Evolutionary conservation across 2,888 invertebrate genomes (phyloP), one percentile per base, ranked within the genome.

Genomic region (Cryptophagus acutangulus): DNA sequence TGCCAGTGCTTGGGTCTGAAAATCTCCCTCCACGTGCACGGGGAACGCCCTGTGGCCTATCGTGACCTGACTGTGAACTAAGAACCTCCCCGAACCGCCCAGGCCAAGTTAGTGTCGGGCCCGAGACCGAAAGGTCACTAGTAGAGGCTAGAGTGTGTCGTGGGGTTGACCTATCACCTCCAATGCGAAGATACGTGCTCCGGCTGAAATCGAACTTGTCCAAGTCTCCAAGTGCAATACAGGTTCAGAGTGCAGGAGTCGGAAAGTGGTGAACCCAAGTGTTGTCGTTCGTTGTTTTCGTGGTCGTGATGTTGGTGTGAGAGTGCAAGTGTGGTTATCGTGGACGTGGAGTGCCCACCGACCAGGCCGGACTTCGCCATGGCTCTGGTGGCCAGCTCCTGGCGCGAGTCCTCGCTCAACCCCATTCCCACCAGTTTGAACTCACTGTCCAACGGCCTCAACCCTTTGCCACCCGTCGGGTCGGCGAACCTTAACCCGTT

Each of bases 311-410:
- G 48, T 46, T 48, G 48, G 45, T 45, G 46, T 51, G 46, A 48
- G 40, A 40, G 43, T 71, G 54, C 41, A n/a, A 46, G 45, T 48
- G 39, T 41, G 45, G 45, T 47, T 45, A 46, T 49, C 45, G 58
- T 54, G 52, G 48, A 49, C 47, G 54, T 57, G 54, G 52, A 55
- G 49, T 67, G 65, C 65, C 65, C 62, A 64, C 66, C 67, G 64
- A 72, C 48, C 20, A 31, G 31, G 31, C 31, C 43, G 46, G 45
- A 47, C 48, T 34, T 40, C 45, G 49, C 51, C 53, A 79, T 79
- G 78, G 75, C 77, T 49, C 66, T 79, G 54, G 78, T 78, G 53
- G 77, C 76, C 52, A 75, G 75, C 58, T 77, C 77, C 57, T 78
- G 78, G 78, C 75, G 78, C 49, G 78, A 78, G 67, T 75, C 79